phyloP scores from a whole-genome alignment of 2,888 invertebrate species.

The Punctoribates punctum region DNA sequence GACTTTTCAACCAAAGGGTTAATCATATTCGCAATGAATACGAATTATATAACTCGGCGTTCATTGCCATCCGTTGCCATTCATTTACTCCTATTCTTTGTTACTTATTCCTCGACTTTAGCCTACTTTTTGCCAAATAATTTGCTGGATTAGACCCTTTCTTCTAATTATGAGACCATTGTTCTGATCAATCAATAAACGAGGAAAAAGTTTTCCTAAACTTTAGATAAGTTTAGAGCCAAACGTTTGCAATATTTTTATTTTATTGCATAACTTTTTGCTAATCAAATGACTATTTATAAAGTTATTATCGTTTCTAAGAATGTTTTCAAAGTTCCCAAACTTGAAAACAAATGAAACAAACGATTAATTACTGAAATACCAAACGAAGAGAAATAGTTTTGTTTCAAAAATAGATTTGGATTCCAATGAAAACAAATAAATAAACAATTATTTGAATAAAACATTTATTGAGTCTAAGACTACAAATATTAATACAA shows the following conservation, averaged over 20 bases:
- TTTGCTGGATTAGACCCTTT: no score
- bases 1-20: not conserved
- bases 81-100: not conserved
- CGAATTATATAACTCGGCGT: not conserved
- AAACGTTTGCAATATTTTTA: no score
- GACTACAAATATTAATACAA: not conserved
- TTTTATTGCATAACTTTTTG: no score
- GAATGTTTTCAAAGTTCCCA: no score
- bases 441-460: not conserved
- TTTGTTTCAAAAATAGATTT: not conserved
- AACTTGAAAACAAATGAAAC: not conserved
- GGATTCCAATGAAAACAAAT: not conserved
- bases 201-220: no score
- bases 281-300: no score
- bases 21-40: not conserved
- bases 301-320: no score
- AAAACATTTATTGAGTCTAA: not conserved
- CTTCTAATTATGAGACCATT: no score
- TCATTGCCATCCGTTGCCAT: not conserved
- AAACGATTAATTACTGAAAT: not conserved
- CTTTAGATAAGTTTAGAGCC: no score
- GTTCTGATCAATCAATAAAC: no score
- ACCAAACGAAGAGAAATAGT: not conserved
- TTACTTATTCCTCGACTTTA: no score
- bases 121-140: no score